These are phyloP conservation scores for Irena cyanogastra DNA, from an alignment of 2,113 vertebrate species.

Conservation along the genomic window DNA sequence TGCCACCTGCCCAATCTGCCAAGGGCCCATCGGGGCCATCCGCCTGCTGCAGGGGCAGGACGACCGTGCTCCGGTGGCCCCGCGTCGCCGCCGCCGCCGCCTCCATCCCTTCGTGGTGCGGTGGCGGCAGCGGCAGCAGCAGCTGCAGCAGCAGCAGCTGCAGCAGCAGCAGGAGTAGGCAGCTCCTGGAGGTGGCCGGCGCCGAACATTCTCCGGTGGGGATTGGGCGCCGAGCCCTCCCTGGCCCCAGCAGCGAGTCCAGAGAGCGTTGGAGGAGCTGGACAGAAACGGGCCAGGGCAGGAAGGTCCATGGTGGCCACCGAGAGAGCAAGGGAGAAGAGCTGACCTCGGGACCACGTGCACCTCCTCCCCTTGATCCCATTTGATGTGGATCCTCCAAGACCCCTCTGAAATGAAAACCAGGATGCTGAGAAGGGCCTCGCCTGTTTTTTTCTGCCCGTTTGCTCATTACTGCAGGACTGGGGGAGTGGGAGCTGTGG, in stretches of 20 bases:
- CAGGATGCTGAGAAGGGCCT: background rate
- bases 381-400: no score
- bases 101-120: background rate
- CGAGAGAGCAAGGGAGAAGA: background rate
- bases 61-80: accelerated
- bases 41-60: background rate
- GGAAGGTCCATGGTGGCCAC: background rate
- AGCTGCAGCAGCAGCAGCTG: background rate
- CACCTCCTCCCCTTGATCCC: no score
- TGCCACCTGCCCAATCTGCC: background rate
- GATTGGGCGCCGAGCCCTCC: no score
- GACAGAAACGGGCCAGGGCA: accelerated
- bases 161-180: background rate
- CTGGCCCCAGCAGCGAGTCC: accelerated
- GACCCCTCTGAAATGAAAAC: background rate
- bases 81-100: background rate
- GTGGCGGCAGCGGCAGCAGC: background rate
- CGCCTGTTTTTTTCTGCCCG: accelerated
- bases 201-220: no score
- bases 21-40: background rate
- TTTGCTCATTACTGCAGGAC: background rate
- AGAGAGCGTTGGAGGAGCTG: background rate
- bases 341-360: background rate
- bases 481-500: background rate
- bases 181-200: no score